Base-by-base conservation (phyloP, 1,140 invertebrate species). In the Drosophila eugracilis region DNA sequence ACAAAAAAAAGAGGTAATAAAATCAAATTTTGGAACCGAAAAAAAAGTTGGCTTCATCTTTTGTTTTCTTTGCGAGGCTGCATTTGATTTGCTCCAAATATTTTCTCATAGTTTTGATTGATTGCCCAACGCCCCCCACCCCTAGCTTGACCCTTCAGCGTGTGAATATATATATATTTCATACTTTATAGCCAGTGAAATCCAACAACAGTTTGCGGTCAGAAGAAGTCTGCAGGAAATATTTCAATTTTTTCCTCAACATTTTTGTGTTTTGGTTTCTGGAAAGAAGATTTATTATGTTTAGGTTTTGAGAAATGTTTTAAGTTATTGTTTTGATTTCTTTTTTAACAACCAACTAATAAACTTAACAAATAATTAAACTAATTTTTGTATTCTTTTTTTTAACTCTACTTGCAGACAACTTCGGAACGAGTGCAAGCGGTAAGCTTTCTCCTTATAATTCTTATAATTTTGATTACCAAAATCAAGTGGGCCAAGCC, bases 391-490 rank as follows among this genome's bases (percentile, higher is more conserved):
- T 34, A 28, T 75, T n/a, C n/a, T n/a, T n/a, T n/a, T n/a, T n/a
- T 34, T 24, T 60, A 21, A 63, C 5, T 83, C n/a, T 62, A 26
- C 45, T 91, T 91, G 42, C 85, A 91, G 89, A 91, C 85, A 91
- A 91, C 79, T 91, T 91, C 58, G 89, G 89, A 79, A 91, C 89
- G 86, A 91, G 89, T 91, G 89, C 89, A 88, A 91, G 89, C 66
- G 89, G 89, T 91, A 81, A 91, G 89, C 47, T 78, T 84, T 75
- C 58, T 63, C 48, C 21, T 32, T 48, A 50, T 55, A 21, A 54
- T 17, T 34, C 22, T 42, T 42, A 52, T 52, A 45, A 50, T 50
- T 71, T n/a, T 24, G 62, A 41, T 59, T 37, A 37, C 36, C 24
- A 75, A n/a, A n/a, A 49, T 48, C 30, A 42, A 30, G 32, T 26